phyloP scores from a whole-genome alignment of 37 sponge, comb jelly and placozoan genomes.

The Chondrilla cf. caribensis region DNA sequence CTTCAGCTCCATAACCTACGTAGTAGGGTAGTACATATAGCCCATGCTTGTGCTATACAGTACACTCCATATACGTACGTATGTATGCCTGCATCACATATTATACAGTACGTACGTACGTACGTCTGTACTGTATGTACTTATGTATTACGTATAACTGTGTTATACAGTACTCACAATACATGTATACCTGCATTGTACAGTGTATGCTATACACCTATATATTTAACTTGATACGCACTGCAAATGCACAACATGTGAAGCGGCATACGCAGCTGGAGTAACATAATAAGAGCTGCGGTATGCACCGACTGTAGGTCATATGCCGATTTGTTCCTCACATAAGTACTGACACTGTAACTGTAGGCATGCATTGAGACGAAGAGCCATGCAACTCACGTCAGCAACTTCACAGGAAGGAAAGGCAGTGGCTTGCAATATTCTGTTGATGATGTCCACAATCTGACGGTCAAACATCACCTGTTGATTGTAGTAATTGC shows the following conservation, averaged over 20 bases:
- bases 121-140: not conserved
- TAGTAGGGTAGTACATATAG: not conserved
- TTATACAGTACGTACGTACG: not conserved
- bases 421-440: constrained; percentile 24
- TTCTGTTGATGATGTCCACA: constrained; percentile 54
- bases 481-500: constrained; percentile 64
- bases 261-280: too few relatives aligned
- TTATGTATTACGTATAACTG: not conserved
- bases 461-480: constrained; percentile 62
- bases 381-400: too few relatives aligned
- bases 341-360: too few relatives aligned
- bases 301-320: too few relatives aligned
- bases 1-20: constrained; percentile 31
- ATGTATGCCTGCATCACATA: not conserved
- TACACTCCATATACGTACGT: not conserved
- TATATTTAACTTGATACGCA: too few relatives aligned
- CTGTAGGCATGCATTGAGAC: too few relatives aligned
- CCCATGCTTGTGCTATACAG: not conserved
- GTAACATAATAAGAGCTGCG: too few relatives aligned
- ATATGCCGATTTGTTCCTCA: too few relatives aligned
- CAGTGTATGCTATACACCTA: too few relatives aligned
- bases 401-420: not conserved
- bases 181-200: too few relatives aligned
- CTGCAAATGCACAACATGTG: too few relatives aligned
- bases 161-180: too few relatives aligned